phyloP scores from a whole-genome alignment of 2,888 invertebrate species.

The Ametastegia equiseti region DNA sequence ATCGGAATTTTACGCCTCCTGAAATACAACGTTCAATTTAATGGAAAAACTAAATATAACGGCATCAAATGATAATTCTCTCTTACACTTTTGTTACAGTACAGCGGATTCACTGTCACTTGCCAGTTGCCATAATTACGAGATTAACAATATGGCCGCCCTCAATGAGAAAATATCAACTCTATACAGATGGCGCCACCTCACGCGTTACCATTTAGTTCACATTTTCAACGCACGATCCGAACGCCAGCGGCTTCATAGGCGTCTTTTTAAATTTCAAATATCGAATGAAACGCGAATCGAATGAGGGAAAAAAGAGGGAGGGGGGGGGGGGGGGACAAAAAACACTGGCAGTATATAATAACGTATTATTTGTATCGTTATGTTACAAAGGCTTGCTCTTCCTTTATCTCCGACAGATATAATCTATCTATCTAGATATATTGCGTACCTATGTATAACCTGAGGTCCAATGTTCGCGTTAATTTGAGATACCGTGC shows the following conservation, averaged over 20 bases:
- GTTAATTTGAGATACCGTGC: background rate
- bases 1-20: background rate
- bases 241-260: conserved; percentile 8
- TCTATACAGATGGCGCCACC: conserved; percentile 54
- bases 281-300: background rate
- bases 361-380: conserved; percentile 7
- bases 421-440: background rate
- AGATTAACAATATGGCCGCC: conserved; percentile 42
- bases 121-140: conserved; percentile 68
- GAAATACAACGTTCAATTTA: conserved; percentile 24
- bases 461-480: background rate
- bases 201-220: background rate
- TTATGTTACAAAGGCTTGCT: background rate
- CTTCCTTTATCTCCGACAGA: background rate
- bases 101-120: conserved; percentile 72
- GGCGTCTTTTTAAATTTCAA: background rate
- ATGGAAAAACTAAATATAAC: conserved; percentile 52
- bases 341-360: background rate
- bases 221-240: background rate
- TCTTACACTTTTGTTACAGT: conserved; percentile 58
- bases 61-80: conserved; percentile 64
- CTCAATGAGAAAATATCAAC: conserved; percentile 2
- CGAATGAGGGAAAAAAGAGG: background rate
- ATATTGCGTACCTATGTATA: too few species aligned
- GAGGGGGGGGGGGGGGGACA: too few species aligned